Evolutionary conservation across 1,140 invertebrate genomes (phyloP).

Genomic region (Polypedilum pembai): DNA sequence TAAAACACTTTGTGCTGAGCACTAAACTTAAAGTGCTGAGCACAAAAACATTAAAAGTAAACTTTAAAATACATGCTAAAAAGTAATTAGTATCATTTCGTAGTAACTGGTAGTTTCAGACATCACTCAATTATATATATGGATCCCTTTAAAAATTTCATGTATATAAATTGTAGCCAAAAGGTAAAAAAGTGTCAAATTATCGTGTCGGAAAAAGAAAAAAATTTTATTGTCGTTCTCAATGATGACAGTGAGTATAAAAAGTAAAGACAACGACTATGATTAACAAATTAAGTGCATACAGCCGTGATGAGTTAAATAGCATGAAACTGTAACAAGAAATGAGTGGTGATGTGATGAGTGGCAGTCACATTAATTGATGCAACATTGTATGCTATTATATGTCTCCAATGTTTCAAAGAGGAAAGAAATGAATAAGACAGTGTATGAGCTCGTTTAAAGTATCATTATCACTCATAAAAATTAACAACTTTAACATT

Average conservation of each 20-base stretch:
- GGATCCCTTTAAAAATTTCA: too few relatives aligned
- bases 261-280: not conserved
- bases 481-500: not conserved
- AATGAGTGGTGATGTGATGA: not conserved
- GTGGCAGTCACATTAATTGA: constrained; percentile 11
- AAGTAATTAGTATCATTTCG: too few relatives aligned
- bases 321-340: not conserved
- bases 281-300: not conserved
- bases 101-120: too few relatives aligned
- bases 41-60: too few relatives aligned
- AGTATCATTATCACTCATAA: constrained; percentile 18
- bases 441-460: not conserved
- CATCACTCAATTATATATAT: too few relatives aligned
- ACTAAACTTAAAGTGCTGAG: too few relatives aligned
- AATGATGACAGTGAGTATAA: not conserved
- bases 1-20: too few relatives aligned
- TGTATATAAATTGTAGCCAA: too few relatives aligned
- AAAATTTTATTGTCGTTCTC: not conserved
- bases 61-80: too few relatives aligned
- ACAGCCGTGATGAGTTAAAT: not conserved
- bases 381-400: constrained; percentile 3
- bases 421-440: not conserved
- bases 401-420: not conserved
- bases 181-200: too few relatives aligned
- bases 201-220: too few relatives aligned